Evolutionary conservation across 2,113 vertebrate species (phyloP).

Genomic region (Heptranchias perlo): DNA sequence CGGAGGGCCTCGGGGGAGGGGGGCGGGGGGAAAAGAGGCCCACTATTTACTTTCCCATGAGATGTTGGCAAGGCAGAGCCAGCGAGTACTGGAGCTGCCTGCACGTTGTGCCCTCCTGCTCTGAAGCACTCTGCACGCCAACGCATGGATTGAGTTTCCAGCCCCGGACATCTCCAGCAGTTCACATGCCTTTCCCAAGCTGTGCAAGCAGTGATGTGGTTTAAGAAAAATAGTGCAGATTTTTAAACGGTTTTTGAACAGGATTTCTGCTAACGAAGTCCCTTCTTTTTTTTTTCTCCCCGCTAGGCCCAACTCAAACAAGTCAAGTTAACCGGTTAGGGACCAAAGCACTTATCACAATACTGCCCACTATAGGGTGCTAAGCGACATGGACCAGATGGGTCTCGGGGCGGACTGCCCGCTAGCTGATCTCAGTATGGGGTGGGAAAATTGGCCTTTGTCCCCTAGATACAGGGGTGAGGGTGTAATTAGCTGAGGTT

Average conservation of each 20-base stretch:
- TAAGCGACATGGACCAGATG: neutral
- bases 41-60: neutral
- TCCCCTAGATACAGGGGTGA: neutral
- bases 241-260: neutral
- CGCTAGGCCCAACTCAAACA: neutral
- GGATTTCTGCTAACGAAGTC: neutral
- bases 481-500: neutral
- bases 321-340: neutral
- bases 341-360: neutral
- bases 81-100: neutral
- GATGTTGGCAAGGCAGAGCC: neutral
- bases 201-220: constrained; percentile 19
- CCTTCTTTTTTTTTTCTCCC: neutral
- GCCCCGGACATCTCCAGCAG: neutral
- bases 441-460: neutral
- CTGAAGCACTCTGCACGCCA: neutral
- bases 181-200: constrained; percentile 5
- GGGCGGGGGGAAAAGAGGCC: too few relatives aligned
- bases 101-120: neutral
- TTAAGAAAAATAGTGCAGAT: neutral
- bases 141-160: neutral
- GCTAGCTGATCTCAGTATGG: neutral
- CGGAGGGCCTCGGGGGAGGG: neutral
- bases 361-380: neutral
- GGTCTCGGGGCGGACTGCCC: neutral